Conservation (phyloP, 2,888 invertebrate species). For the Chrysotoxum bicinctum region DNA sequence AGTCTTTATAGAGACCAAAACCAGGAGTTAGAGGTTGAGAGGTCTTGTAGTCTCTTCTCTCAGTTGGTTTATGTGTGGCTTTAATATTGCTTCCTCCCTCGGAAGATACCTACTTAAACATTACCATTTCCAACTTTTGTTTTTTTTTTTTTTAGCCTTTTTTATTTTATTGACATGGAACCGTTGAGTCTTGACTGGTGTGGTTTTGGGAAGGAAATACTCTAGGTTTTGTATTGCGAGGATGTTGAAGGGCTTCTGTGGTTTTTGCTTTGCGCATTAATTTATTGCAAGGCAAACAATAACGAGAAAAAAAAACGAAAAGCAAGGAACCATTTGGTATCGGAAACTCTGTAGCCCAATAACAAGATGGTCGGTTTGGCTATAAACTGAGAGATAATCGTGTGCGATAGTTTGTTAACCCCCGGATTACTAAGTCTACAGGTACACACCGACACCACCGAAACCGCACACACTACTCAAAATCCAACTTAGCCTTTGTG, state of each 20-base stretch:
- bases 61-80: neutral
- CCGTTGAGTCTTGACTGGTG: conserved; percentile 3
- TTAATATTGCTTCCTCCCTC: neutral
- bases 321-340: conserved; percentile 42
- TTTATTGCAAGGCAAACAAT: conserved; percentile 51
- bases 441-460: neutral
- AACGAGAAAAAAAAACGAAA: conserved; percentile 5
- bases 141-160: neutral
- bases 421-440: conserved; percentile 19
- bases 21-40: conserved; percentile 25
- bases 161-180: conserved; percentile 7
- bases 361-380: conserved; percentile 16
- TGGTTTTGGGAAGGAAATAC: conserved; percentile 22
- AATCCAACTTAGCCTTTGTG: neutral
- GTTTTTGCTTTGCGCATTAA: conserved; percentile 60
- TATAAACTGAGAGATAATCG: conserved; percentile 36
- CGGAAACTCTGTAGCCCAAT: conserved; percentile 38
- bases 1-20: neutral
- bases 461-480: neutral
- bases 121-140: neutral
- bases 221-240: conserved; percentile 22
- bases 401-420: conserved; percentile 67
- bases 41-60: neutral
- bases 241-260: conserved; percentile 70
- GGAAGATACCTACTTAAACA: neutral